Evolutionary conservation across 2,797 vertebrate genomes (phyloP).

Genomic region (Helicolenus hilgendorfi): DNA sequence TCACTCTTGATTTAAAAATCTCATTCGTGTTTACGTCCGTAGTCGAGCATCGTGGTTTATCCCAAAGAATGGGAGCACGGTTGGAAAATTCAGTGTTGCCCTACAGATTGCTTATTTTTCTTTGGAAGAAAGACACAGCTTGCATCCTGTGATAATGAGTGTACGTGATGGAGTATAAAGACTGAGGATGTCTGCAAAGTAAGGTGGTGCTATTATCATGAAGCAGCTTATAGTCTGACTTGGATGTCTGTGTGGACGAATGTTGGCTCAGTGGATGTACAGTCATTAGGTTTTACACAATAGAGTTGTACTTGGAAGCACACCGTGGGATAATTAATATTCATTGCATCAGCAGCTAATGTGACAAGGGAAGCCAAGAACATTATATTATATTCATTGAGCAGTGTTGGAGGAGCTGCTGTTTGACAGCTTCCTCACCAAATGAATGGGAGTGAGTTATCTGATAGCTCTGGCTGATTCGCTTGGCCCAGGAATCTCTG

Average conservation of each 20-base stretch:
- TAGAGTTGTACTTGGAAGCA: background rate
- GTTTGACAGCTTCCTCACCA: conserved; percentile 10
- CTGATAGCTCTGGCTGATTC: conserved; percentile 34
- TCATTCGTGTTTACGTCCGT: background rate
- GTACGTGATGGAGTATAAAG: background rate
- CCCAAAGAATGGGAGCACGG: background rate
- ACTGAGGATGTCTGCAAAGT: background rate
- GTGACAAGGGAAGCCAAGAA: background rate
- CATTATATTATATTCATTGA: conserved; percentile 1
- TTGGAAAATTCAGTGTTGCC: background rate
- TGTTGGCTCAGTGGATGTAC: background rate
- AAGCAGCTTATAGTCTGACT: background rate
- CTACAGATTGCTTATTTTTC: conserved; percentile 22
- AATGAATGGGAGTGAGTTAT: conserved; percentile 33
- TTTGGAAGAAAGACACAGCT: conserved; percentile 11
- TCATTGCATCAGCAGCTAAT: conserved; percentile 3
- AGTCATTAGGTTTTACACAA: background rate
- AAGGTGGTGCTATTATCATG: background rate
- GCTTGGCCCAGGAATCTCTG: conserved; percentile 34
- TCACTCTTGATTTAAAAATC: background rate
- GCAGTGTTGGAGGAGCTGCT: conserved; percentile 11
- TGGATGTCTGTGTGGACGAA: background rate
- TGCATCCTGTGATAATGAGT: conserved; percentile 42
- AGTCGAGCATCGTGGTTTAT: background rate
- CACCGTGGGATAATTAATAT: background rate